A percentile compares a stretch with the other conserved stretches of the same genome.
Evolutionary conservation across 2,113 vertebrate genomes (phyloP).

Genomic region (Eudyptes chrysolophus): DNA sequence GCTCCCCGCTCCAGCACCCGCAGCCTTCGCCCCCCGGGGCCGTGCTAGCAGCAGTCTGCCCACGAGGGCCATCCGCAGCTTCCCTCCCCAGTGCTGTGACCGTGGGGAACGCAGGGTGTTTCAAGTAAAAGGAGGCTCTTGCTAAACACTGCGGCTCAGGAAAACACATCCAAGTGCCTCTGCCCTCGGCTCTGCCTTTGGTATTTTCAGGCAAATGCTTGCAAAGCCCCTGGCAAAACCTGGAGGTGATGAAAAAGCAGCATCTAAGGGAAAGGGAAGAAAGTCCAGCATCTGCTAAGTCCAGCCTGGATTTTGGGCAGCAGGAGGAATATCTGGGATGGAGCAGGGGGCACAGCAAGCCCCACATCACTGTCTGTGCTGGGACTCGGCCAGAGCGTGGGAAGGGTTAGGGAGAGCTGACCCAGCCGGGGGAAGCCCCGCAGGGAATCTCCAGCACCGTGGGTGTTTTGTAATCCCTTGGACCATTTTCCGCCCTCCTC

Average conservation of each 20-base stretch:
- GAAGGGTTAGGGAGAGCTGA: not conserved
- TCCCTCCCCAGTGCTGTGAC: not conserved
- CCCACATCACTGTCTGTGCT: accelerated
- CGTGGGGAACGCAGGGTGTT: not conserved
- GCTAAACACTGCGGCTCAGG: not conserved
- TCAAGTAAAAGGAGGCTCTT: not conserved
- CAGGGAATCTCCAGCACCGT: not conserved
- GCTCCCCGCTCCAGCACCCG: accelerated
- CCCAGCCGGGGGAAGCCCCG: not conserved
- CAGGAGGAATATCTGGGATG: not conserved
- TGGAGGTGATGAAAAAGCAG: not conserved
- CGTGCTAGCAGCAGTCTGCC: not conserved
- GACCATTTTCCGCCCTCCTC: not conserved
- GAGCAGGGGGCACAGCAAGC: not conserved
- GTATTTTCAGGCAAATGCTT: not conserved
- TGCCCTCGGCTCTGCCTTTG: not conserved
- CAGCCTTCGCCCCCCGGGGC: not conserved
- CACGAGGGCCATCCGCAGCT: not conserved
- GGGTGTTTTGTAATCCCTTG: constrained; percentile 6
- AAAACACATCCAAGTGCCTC: not conserved
- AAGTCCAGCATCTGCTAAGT: accelerated
- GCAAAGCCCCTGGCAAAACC: not conserved
- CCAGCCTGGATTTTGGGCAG: not conserved
- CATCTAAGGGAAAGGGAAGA: not conserved
- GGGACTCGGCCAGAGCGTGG: accelerated